Base-by-base conservation (phyloP, 2,888 invertebrate species). In the Eurytoma californica region DNA sequence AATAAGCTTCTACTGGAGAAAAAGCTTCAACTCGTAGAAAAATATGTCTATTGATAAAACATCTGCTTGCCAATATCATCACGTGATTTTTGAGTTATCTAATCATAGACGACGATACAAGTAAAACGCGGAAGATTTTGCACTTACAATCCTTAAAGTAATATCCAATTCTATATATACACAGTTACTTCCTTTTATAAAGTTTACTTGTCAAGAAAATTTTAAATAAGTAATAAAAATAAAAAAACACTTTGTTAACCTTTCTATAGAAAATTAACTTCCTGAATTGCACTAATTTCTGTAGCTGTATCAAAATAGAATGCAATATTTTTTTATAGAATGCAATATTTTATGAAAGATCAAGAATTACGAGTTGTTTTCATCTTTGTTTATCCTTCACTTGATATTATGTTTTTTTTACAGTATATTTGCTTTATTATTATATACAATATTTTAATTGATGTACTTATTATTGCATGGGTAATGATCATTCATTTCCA, bases 371-470 rank as follows among this genome's bases (percentile, higher is more conserved):
- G n/a, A n/a, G n/a, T n/a, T 68, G n/a, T 63, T 28, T 68, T 66
- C 28, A 76, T 76, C 72, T 80, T 76, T 80, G 57, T 72, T 76
- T 57, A 61, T 72, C 75, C 55, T 72, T 67, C 67, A 58, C 20
- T 63, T 63, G 72, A 80, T 72, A 68, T 67, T 5, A 72, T 67
- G n/a, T 13, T 55, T 57, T 72, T 60, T 55, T 1, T 72, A 63
- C 39, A 47, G 66, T 61, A 61, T 66, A 12, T 68, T 68, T 68
- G 14, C n/a, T 65, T 66, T 39, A 20, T 47, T 39, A 3, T 67
- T 58, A 47, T 24, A 49, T 12, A 49, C 53, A 63, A 16, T 55
- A 28, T 24, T 20, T 39, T 13, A 73, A 14, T 12, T 18, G 51
- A 60, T 51, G 20, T 58, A 47, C 14, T 79, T 39, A 5, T 39